Percentiles rank a stretch among this genome's conserved stretches.
These are phyloP conservation scores for Propithecus coquereli DNA, from an alignment of 2,113 vertebrate species.

Conservation along the genomic window DNA sequence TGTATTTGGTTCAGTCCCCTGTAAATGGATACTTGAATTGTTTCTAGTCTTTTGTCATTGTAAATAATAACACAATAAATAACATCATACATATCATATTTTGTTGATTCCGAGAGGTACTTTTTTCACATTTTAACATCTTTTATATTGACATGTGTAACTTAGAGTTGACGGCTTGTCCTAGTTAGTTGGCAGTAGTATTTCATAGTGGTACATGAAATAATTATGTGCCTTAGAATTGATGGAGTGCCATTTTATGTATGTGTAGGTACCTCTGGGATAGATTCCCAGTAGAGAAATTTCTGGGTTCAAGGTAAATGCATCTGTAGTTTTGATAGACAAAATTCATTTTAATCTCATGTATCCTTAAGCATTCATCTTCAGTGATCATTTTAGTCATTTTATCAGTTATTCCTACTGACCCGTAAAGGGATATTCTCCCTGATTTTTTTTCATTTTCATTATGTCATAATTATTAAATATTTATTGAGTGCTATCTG, in stretches of 20 bases:
- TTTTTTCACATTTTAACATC: slow-evolving; percentile 28
- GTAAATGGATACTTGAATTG: background rate
- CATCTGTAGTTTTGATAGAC: background rate
- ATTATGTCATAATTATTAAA: background rate
- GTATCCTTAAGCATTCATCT: background rate
- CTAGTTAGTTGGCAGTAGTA: background rate
- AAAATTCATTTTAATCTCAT: background rate
- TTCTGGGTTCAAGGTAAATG: background rate
- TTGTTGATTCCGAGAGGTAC: background rate
- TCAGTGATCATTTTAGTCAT: background rate
- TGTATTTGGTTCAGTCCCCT: background rate
- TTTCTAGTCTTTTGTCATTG: background rate
- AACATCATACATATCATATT: background rate
- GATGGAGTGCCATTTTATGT: background rate
- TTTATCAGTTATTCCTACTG: background rate
- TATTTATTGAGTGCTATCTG: background rate
- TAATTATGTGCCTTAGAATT: background rate
- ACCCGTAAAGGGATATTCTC: background rate
- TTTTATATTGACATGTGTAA: background rate
- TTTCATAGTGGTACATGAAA: background rate
- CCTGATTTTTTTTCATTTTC: background rate
- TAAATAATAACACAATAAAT: slow-evolving; percentile 13
- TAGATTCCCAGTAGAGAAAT: background rate
- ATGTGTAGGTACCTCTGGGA: background rate
- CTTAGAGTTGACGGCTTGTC: background rate